Evolutionary conservation across 1,140 invertebrate genomes (phyloP).

Genomic region (Sitobion miscanthi): DNA sequence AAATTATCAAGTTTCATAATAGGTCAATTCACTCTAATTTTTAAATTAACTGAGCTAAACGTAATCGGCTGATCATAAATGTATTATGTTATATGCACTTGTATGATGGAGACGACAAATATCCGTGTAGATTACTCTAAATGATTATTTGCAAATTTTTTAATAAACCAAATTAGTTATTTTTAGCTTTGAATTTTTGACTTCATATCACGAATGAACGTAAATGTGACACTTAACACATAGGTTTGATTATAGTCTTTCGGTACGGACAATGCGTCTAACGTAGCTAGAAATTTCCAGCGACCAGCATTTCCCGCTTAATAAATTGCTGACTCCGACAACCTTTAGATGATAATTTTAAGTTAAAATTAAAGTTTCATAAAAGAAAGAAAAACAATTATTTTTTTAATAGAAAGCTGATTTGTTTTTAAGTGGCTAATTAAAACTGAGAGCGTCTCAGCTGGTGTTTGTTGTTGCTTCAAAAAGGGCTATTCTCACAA

Average conservation of each 20-base stretch:
- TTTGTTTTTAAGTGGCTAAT: conserved; percentile 33
- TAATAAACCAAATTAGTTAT: too few species aligned
- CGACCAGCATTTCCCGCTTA: neutral
- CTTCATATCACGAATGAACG: too few species aligned
- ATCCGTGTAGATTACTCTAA: too few species aligned
- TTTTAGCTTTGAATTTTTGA: too few species aligned
- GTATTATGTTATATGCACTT: too few species aligned
- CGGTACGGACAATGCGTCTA: neutral
- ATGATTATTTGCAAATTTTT: too few species aligned
- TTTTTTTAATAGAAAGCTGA: neutral
- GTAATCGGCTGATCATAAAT: too few species aligned
- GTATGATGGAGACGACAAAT: too few species aligned
- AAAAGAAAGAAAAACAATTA: neutral
- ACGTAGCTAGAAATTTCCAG: neutral
- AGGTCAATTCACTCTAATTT: too few species aligned
- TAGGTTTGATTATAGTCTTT: neutral
- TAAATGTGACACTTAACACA: too few species aligned
- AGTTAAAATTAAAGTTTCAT: neutral
- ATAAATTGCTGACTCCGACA: neutral
- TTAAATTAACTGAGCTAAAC: too few species aligned
- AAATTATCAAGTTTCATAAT: too few species aligned
- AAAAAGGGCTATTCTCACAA: conserved; percentile 31
- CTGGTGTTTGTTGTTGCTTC: conserved; percentile 40
- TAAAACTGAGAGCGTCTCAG: conserved; percentile 9
- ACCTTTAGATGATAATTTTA: neutral